phyloP scores from a whole-genome alignment of 2,113 vertebrate species.

The Serinus canaria region DNA sequence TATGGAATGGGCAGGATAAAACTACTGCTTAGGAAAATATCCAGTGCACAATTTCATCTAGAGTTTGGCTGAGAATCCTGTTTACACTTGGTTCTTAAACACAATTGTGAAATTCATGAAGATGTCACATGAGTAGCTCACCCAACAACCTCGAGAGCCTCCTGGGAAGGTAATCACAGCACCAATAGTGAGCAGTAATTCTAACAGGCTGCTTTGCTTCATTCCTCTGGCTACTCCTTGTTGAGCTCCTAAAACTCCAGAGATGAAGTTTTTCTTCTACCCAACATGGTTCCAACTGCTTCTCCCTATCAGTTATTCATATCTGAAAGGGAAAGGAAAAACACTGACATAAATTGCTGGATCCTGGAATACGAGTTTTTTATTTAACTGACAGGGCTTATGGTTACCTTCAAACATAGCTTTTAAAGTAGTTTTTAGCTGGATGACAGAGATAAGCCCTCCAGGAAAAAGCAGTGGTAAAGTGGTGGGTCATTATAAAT shows the following conservation, averaged over 20 bases:
- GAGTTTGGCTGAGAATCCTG: neutral
- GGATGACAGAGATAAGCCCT: neutral
- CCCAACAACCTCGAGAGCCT: neutral
- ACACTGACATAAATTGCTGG: neutral
- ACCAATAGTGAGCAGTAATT: neutral
- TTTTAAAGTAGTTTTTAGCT: constrained; percentile 10
- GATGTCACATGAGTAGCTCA: neutral
- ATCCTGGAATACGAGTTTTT: neutral
- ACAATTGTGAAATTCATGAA: constrained; percentile 14
- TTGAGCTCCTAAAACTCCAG: neutral
- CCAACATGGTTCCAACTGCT: neutral
- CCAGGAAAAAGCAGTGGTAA: constrained; percentile 1
- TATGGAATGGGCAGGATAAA: neutral
- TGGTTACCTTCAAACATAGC: neutral
- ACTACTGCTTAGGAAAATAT: neutral
- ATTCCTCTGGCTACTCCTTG: neutral
- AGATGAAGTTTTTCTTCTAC: neutral
- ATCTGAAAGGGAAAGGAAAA: neutral
- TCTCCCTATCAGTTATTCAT: neutral
- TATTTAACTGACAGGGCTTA: neutral
- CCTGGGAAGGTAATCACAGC: constrained; percentile 5
- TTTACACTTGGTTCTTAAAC: constrained; percentile 27
- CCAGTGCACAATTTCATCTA: neutral
- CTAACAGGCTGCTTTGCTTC: neutral
- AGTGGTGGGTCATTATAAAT: neutral